Evolutionary conservation across 2,113 vertebrate genomes (phyloP), one percentile per base, ranked within the genome.

Genomic region (Alexandromys fortis): DNA sequence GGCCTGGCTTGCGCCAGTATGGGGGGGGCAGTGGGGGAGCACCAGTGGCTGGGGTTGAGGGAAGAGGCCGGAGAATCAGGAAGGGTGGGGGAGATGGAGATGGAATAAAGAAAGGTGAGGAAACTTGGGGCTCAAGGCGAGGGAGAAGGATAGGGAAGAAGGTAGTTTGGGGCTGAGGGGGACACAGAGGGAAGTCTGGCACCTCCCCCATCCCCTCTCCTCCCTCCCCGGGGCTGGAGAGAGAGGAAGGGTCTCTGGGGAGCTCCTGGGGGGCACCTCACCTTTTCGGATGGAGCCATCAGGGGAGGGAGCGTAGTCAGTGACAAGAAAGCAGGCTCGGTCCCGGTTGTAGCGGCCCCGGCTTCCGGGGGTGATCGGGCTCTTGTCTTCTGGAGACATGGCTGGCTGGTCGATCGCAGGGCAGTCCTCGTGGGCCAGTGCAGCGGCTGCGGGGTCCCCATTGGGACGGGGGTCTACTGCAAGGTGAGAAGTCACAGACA

Each of bases 231-330:
- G 28, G 19, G 61, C 78, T 65, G 47, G 72, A 75, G 67, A 94
- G 90, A 83, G 79, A 70, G 93, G 86, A 90, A 87, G 97, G 67
- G 24, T 24, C 91, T 94, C 68, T 33, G 38, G n/a, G 65, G 93
- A 90, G 72, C 65, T 82, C 9, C 58, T 38, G 93, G 94, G 75
- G 68, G 91, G 87, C 86, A 24, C 90, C 97, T 97, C 97, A 99
- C 99, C 99, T 99, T 99, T 99, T 97, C 99, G 99, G 98, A 99
- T 99, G 98, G 99, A 99, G 93, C 99, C 99, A 94, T 99, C 99
- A 92, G 99, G 98, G 97, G 99, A 99, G 79, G 99, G 99, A 47
- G 97, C 97, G n/a, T 99, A 99, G 98, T 99, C 99, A 26, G 99
- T 99, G 97, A 99, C 99, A 21, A 99, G 99, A 98, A 99, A 99